Conservation (phyloP, 2,797 vertebrate species). For the Hydrolagus colliei region DNA sequence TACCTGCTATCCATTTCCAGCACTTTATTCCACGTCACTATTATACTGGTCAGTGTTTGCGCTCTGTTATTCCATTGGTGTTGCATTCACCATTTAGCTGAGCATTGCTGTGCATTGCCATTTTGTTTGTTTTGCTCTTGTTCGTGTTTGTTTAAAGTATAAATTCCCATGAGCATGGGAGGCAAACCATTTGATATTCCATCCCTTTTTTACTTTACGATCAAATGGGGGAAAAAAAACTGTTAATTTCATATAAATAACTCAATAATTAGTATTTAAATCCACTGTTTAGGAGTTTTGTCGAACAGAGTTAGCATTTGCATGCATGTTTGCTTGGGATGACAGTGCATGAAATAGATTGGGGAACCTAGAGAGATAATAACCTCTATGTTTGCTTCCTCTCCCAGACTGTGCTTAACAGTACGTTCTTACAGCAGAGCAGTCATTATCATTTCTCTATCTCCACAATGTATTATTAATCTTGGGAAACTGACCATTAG, state of each 20-base stretch:
- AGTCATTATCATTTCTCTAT: slow-evolving; percentile 27
- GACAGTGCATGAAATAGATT: slow-evolving; percentile 30
- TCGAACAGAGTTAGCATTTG: slow-evolving; percentile 25
- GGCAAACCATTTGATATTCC: slow-evolving; percentile 18
- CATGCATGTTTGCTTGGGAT: slow-evolving; percentile 25
- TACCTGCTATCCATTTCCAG: not conserved
- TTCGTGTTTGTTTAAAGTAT: slow-evolving; percentile 22
- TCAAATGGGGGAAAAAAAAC: not conserved
- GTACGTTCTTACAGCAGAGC: slow-evolving; percentile 26
- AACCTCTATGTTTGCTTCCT: slow-evolving; percentile 30
- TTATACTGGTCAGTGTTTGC: not conserved
- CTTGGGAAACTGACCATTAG: slow-evolving; percentile 30
- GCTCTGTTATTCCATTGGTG: not conserved
- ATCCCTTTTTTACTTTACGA: slow-evolving; percentile 1
- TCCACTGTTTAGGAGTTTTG: slow-evolving; percentile 19
- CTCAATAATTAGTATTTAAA: slow-evolving; percentile 21
- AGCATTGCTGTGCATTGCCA: not conserved
- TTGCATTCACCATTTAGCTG: not conserved
- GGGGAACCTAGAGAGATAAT: slow-evolving; percentile 31
- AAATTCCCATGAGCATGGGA: slow-evolving; percentile 19
- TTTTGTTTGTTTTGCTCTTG: slow-evolving; percentile 16
- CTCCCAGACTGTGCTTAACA: slow-evolving; percentile 30
- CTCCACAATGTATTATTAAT: slow-evolving; percentile 29
- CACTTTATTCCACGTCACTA: not conserved
- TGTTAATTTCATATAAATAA: slow-evolving; percentile 25